phyloP scores from a whole-genome alignment of 2,113 vertebrate species.

The Mola mola region DNA sequence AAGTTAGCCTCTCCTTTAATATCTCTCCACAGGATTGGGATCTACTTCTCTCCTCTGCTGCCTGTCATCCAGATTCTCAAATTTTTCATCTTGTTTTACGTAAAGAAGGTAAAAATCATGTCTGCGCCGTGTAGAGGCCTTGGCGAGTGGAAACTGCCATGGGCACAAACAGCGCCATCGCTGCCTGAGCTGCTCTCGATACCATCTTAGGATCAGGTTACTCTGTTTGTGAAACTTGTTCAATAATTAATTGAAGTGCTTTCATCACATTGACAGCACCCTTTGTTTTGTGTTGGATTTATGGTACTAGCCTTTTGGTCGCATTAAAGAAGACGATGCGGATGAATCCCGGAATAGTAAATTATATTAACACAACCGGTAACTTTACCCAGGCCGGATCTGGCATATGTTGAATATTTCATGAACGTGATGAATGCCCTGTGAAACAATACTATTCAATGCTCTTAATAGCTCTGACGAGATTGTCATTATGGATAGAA shows the following conservation, averaged over 20 bases:
- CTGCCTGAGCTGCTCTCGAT: neutral
- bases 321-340: slow-evolving; percentile 1
- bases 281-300: slow-evolving; percentile 30
- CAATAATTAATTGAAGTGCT: slow-evolving; percentile 59
- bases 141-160: slow-evolving; percentile 12
- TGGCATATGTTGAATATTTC: slow-evolving; percentile 47
- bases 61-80: slow-evolving; percentile 91
- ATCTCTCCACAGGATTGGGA: slow-evolving; percentile 86
- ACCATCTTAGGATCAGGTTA: slow-evolving; percentile 45
- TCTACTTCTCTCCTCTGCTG: slow-evolving; percentile 93
- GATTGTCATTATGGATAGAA: neutral
- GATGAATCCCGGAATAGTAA: slow-evolving; percentile 33
- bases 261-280: slow-evolving; percentile 22
- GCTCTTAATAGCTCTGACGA: slow-evolving; percentile 3
- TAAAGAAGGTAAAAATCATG: slow-evolving; percentile 88
- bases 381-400: slow-evolving; percentile 35
- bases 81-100: slow-evolving; percentile 89
- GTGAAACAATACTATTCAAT: slow-evolving; percentile 27
- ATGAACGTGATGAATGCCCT: slow-evolving; percentile 46
- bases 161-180: slow-evolving; percentile 1
- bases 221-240: slow-evolving; percentile 42
- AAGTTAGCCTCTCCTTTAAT: neutral
- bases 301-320: slow-evolving; percentile 2
- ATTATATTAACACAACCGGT: slow-evolving; percentile 30
- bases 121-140: neutral